Evolutionary conservation across 2,113 vertebrate species (phyloP).

Genomic region (Phyllopteryx taeniolatus): DNA sequence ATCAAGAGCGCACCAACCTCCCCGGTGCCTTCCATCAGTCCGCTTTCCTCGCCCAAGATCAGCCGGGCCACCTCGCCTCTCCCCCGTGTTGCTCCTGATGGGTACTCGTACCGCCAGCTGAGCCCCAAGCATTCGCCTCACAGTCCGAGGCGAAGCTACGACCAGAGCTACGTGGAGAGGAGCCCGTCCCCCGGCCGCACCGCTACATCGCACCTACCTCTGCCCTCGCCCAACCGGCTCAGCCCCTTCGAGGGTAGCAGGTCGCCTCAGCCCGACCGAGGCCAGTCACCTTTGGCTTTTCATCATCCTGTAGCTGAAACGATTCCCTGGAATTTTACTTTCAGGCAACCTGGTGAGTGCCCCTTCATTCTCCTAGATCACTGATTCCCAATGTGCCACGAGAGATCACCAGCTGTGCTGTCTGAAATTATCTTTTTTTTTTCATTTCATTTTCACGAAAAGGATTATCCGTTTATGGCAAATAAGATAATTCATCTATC

Average conservation of each 20-base stretch:
- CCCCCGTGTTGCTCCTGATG: constrained; percentile 14
- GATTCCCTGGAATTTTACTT: constrained; percentile 55
- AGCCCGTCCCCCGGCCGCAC: constrained; percentile 6
- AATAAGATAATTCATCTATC: no score
- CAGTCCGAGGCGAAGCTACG: constrained; percentile 19
- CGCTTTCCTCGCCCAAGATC: constrained; percentile 26
- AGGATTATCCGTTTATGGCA: no score
- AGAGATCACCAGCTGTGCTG: no score
- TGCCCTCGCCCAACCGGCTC: constrained; percentile 17
- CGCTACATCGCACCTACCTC: not conserved
- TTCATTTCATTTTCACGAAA: no score
- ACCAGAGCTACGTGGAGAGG: constrained; percentile 44
- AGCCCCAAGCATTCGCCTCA: constrained; percentile 50
- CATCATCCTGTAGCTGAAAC: constrained; percentile 44
- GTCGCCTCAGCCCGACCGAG: constrained; percentile 57
- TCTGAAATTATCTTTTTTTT: no score
- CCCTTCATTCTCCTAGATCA: not conserved
- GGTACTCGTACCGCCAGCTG: constrained; percentile 15
- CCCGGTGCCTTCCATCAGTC: constrained; percentile 17
- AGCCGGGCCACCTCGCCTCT: not conserved
- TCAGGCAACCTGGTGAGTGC: constrained; percentile 56
- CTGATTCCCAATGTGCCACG: no score
- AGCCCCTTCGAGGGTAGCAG: constrained; percentile 49
- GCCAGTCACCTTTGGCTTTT: constrained; percentile 50
- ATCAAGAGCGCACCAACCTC: constrained; percentile 8